Evolutionary conservation across 2,888 invertebrate species (phyloP), one percentile per base, ranked within the genome.

Genomic region (Helicoverpa assulta): DNA sequence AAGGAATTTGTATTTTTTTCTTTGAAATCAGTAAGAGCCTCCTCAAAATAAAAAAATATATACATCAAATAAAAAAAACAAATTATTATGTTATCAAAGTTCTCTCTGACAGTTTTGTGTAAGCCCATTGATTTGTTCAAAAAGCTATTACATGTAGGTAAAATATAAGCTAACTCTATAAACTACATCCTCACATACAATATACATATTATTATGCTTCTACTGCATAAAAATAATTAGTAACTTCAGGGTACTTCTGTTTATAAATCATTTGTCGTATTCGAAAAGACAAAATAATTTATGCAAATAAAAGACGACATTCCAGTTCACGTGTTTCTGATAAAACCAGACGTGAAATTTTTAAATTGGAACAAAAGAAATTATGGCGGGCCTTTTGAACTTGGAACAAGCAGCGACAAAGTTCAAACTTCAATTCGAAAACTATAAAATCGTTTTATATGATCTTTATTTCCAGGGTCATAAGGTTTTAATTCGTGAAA

Each of bases 341-440:
- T 74, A 67, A 70, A 77, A 73, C 16, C n/a, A 47, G 73, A 76
- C 61, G 61, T 60, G 67, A 78, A 76, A 76, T 80, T 82, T 71
- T 55, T 50, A 82, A 82, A 78, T 67, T 82, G 82, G 82, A 74
- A 76, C 82, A 72, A 80, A 82, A 72, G 58, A 74, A 81, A 79
- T 82, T 62, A 68, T 73, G 54, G 82, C 82, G 76, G 72, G 67
- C 68, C 77, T 70, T 80, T 82, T 82, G 81, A 82, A 82, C 74
- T 51, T 70, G 50, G 71, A 67, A 71, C 58, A 55, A 63, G 67
- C 26, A 21, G 57, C 57, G 60, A 65, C 70, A 70, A 47, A 64
- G 21, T 43, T 66, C 19, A 54, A 54, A 47, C 40, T 53, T 43
- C 66, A 56, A 8, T 57, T 63, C 14, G 1, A 21, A 37, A 59